Base-by-base conservation (phyloP, 2,888 invertebrate genomes). In the Lepidocyrtinus sp. region DNA sequence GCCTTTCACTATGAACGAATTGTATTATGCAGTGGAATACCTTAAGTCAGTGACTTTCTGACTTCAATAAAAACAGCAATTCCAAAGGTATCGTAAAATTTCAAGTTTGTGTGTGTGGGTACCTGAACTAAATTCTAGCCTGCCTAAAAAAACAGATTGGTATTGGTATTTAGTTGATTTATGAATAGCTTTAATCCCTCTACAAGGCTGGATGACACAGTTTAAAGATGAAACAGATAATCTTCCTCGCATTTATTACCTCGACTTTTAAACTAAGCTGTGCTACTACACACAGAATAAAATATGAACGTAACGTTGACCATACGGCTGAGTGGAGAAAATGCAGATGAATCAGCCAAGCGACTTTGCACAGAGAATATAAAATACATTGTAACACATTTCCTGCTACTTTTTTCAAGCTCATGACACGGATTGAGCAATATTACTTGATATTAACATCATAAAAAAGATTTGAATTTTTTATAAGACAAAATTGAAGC, bases 41-140 rank as follows among this genome's bases (percentile, higher is more conserved):
- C 46, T 46, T 46, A 63, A 74, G 74, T 64, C 27, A 69, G 61
- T 73, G 74, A 79, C 79, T 79, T 79, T 55, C 24, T 74, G 79
- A 79, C 79, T 79, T 79, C 46, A 2, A n/a, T n/a, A 59, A 59
- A 21, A 36, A 36, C 36, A 36, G 36, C 5, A 7, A 36, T 36
- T 36, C 12, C 5, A 36, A 36, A 36, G 5, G 36, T 12, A 36
- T 9, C 7, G 36, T 9, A 12, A 36, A 36, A 36, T 36, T 9
- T 36, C 12, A 36, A 12, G 12, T 36, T 36, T 36, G 36, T 36
- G 5, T 12, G 7, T 12, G 5, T 36, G 36, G 36, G 36, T 36
- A 36, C 36, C 36, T 36, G 36, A 12, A 5, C 12, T 36, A 12
- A 36, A 36, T 36, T 36, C 36, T 36, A 5, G 36, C 12, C 5